Evolutionary conservation across 2,888 invertebrate genomes (phyloP), one percentile per base, ranked within the genome.

Genomic region (Tetropium fuscum): DNA sequence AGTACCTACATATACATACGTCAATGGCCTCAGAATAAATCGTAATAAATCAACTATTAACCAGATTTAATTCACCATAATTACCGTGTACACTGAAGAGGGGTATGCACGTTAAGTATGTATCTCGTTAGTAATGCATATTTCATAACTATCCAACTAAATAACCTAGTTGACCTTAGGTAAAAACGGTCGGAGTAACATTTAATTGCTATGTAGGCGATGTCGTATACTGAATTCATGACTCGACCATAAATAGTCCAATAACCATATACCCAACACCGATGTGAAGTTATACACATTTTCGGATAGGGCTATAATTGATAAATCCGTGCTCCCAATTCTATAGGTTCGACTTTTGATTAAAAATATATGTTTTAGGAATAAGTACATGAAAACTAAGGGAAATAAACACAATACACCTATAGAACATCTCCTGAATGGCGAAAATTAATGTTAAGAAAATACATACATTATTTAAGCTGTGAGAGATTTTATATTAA

Each of bases 151-250:
- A 10, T 36, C 25, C 27, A 20, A 27, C 19, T 25, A 32, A 16
- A 45, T 51, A 45, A 53, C 51, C 20, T 20, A 43, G 38, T 34
- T 60, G 59, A 55, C 59, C 59, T 55, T 19, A 32, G 27, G 48
- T 51, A 47, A 55, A 51, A 59, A 32, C 27, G 7, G 16, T 16
- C 15, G 49, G 54, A 60, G 44, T 49, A 43, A 54, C 49, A 41
- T 49, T 49, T 55, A 55, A 60, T 60, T 60, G 59, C 49, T n/a
- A n/a, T n/a, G n/a, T n/a, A n/a, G n/a, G n/a, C n/a, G n/a, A 6
- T 6, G 25, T 22, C 7, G 25, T 6, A 22, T 22, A 22, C 25
- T 22, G 7, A 22, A 4, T 22, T 22, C 7, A 22, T 22, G 5
- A 4, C 7, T 22, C 25, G 25, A 22, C 25, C 7, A 22, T 22